Percentiles rank a stretch among this genome's conserved stretches.
Evolutionary conservation across 2,797 vertebrate species (phyloP).

Genomic region (Cetoscarus ocellatus): DNA sequence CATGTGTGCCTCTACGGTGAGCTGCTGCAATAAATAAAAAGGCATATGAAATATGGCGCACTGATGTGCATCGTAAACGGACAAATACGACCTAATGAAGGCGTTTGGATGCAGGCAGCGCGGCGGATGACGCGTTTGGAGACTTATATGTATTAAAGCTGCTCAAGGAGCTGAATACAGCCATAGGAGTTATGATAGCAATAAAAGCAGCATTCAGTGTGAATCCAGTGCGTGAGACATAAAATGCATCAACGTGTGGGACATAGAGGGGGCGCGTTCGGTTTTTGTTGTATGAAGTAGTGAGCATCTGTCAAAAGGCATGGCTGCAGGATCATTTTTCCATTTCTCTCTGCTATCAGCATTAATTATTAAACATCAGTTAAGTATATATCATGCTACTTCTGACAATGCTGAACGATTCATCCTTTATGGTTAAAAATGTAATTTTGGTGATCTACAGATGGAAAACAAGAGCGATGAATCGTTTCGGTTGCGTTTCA

Average conservation of each 20-base stretch:
- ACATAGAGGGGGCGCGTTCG: slow-evolving; percentile 26
- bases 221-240: slow-evolving; percentile 34
- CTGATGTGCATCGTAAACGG: slow-evolving; percentile 66
- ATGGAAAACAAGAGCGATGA: too few relatives aligned
- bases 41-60: slow-evolving; percentile 53
- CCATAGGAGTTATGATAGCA: slow-evolving; percentile 48
- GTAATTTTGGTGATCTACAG: too few relatives aligned
- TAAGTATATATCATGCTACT: slow-evolving; percentile 56
- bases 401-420: slow-evolving; percentile 5
- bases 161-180: slow-evolving; percentile 43
- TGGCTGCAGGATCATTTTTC: slow-evolving; percentile 48
- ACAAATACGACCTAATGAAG: slow-evolving; percentile 68
- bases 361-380: slow-evolving; percentile 76
- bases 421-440: too few relatives aligned
- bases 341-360: slow-evolving; percentile 56
- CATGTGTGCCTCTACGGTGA: slow-evolving; percentile 22
- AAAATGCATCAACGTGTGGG: slow-evolving; percentile 23
- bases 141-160: slow-evolving; percentile 51
- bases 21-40: slow-evolving; percentile 49
- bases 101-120: slow-evolving; percentile 68
- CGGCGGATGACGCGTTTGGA: slow-evolving; percentile 50
- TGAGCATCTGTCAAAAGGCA: slow-evolving; percentile 31
- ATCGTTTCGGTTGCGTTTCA: too few relatives aligned
- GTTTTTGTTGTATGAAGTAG: slow-evolving; percentile 21
- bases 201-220: slow-evolving; percentile 46